Evolutionary conservation across 2,888 invertebrate genomes (phyloP).

Genomic region (Cheilosia urbana): DNA sequence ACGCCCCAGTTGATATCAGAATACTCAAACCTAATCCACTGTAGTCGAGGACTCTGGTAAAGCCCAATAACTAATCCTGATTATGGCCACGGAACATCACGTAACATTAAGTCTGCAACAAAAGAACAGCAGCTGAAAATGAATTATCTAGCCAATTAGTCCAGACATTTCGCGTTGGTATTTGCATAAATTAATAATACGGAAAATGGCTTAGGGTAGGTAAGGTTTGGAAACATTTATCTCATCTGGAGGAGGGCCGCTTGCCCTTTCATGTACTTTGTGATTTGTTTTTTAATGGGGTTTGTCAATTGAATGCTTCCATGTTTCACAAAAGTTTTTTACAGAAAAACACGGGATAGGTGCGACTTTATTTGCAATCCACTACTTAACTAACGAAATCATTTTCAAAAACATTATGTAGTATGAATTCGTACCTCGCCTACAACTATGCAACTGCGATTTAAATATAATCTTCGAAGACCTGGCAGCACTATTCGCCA

Average conservation of each 20-base stretch:
- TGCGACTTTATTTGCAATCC: too few relatives aligned
- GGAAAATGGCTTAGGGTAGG: neutral
- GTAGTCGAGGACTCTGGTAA: neutral
- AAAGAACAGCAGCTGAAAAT: constrained; percentile 61
- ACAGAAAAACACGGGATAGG: too few relatives aligned
- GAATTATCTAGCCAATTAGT: constrained; percentile 62
- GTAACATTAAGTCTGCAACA: constrained; percentile 16
- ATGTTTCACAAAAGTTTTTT: too few relatives aligned
- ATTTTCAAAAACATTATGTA: too few relatives aligned
- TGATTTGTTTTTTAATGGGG: neutral
- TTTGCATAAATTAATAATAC: too few relatives aligned
- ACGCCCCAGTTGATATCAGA: constrained; percentile 57
- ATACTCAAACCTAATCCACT: constrained; percentile 29
- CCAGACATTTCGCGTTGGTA: constrained; percentile 21
- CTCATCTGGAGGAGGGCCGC: neutral
- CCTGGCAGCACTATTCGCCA: too few relatives aligned
- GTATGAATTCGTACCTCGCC: too few relatives aligned
- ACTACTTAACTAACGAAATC: too few relatives aligned
- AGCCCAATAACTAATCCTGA: constrained; percentile 31
- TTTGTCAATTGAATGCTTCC: too few relatives aligned
- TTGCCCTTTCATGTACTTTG: neutral
- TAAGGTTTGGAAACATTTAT: neutral
- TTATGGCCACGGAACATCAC: constrained; percentile 55
- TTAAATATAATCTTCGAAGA: too few relatives aligned
- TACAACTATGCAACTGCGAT: too few relatives aligned